Evolutionary conservation across 2,113 vertebrate genomes (phyloP).

Genomic region (Ictalurus punctatus): DNA sequence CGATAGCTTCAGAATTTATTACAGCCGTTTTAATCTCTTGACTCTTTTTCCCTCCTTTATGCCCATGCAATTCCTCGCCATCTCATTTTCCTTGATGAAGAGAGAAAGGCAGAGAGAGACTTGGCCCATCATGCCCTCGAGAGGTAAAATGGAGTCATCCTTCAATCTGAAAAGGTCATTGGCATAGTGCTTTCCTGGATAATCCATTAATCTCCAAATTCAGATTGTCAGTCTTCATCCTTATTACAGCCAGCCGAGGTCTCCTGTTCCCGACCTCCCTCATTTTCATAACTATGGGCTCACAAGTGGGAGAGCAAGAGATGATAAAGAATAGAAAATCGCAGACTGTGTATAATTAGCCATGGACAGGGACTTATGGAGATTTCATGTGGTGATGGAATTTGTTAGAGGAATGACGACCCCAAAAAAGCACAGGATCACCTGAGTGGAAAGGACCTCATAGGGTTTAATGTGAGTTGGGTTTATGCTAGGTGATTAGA

Average conservation of each 20-base stretch:
- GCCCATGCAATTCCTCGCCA: slow-evolving; percentile 2
- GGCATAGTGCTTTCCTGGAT: slow-evolving; percentile 56
- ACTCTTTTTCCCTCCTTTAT: slow-evolving; percentile 12
- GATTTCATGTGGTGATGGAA: slow-evolving; percentile 4
- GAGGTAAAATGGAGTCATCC: slow-evolving; percentile 68
- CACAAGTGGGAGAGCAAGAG: slow-evolving; percentile 34
- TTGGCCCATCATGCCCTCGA: slow-evolving; percentile 49
- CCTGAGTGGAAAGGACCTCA: not conserved
- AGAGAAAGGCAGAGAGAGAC: slow-evolving; percentile 12
- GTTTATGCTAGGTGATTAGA: not conserved
- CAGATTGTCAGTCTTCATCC: slow-evolving; percentile 58
- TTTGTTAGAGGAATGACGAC: not conserved
- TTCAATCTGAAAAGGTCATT: slow-evolving; percentile 75
- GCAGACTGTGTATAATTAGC: not conserved
- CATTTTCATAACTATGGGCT: slow-evolving; percentile 53
- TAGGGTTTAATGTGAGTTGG: not conserved
- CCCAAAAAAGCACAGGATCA: not conserved
- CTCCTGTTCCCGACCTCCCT: slow-evolving; percentile 40
- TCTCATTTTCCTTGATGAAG: slow-evolving; percentile 32
- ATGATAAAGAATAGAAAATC: slow-evolving; percentile 14
- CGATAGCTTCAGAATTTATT: not conserved
- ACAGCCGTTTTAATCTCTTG: not conserved
- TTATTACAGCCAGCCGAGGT: slow-evolving; percentile 50
- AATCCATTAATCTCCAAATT: slow-evolving; percentile 63
- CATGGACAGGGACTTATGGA: not conserved